These are phyloP conservation scores for Mastacembelus armatus DNA, from an alignment of 2,797 vertebrate genomes.

Conservation along the genomic window DNA sequence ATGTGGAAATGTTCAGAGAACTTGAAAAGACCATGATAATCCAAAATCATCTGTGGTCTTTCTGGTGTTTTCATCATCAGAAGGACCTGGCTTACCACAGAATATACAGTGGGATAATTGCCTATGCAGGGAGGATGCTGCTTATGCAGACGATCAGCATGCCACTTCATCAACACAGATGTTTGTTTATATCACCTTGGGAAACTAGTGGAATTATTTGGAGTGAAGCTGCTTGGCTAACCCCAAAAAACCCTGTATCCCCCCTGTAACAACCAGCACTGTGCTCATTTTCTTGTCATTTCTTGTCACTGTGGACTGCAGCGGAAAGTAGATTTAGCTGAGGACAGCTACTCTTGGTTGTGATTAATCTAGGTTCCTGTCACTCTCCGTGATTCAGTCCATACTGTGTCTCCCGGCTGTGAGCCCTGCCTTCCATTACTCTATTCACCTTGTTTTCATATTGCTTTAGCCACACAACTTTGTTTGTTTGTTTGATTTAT, in stretches of 20 bases:
- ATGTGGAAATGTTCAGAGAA: constrained; percentile 50
- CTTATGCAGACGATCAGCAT: constrained; percentile 51
- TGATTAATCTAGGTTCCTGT: constrained; percentile 48
- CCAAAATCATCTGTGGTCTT: constrained; percentile 42
- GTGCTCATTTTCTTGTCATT: constrained; percentile 34
- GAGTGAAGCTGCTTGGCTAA: constrained; percentile 50
- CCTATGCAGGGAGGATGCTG: constrained; percentile 45
- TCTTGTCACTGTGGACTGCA: constrained; percentile 31
- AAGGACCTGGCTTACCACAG: constrained; percentile 32
- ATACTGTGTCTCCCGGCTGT: constrained; percentile 31
- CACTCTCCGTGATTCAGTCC: constrained; percentile 45
- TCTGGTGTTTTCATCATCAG: constrained; percentile 56
- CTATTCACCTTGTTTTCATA: constrained; percentile 54
- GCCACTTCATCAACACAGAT: constrained; percentile 59
- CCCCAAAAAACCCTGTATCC: constrained; percentile 34
- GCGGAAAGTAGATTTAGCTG: constrained; percentile 50
- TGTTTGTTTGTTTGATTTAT: constrained; percentile 69
- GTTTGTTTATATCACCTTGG: constrained; percentile 69
- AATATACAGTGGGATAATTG: constrained; percentile 57
- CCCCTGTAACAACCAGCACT: constrained; percentile 42
- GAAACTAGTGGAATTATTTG: constrained; percentile 61
- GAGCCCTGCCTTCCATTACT: constrained; percentile 35
- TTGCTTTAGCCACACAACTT: constrained; percentile 56
- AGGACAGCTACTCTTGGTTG: constrained; percentile 45
- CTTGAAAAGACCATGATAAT: constrained; percentile 45